A percentile compares a stretch with the other conserved stretches of the same genome.
phyloP scores from a whole-genome alignment of 2,797 vertebrate species.

The Tolypeutes matacus region DNA sequence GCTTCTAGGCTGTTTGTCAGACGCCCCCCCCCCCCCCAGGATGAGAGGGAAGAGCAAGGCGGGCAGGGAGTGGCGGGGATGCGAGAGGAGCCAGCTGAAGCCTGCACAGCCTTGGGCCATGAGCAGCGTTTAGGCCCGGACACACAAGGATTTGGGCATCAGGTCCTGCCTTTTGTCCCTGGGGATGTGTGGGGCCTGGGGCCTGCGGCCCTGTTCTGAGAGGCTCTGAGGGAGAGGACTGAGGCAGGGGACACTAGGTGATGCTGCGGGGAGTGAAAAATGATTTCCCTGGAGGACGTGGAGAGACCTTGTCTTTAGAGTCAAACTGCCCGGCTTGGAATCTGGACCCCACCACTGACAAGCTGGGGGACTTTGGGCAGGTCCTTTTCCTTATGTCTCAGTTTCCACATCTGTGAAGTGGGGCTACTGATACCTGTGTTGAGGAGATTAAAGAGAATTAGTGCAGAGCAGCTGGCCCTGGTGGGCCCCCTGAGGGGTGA shows the following conservation, averaged over 20 bases:
- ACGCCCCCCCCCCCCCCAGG: background rate
- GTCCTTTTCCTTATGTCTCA: background rate
- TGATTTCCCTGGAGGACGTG: background rate
- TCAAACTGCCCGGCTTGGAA: background rate
- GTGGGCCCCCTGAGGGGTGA: background rate
- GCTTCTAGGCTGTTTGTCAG: background rate
- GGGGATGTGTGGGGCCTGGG: background rate
- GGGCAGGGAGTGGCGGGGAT: background rate
- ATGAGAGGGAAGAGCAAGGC: background rate
- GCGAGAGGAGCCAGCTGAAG: background rate
- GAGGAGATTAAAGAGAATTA: background rate
- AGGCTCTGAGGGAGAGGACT: background rate
- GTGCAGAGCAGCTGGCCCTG: rapidly evolving
- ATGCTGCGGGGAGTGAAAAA: background rate
- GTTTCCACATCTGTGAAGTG: background rate
- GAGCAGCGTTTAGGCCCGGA: background rate
- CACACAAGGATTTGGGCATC: background rate
- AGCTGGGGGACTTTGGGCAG: background rate
- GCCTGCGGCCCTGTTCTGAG: background rate
- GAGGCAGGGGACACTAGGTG: background rate
- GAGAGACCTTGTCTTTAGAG: background rate
- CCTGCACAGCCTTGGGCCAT: rapidly evolving
- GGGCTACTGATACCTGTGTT: background rate
- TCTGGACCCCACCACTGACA: rapidly evolving
- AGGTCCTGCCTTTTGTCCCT: background rate